A percentile compares a stretch with the other conserved stretches of the same genome.
Evolutionary conservation across 92 coral and sea anemone species (phyloP).

Genomic region (Phenganax marumi): DNA sequence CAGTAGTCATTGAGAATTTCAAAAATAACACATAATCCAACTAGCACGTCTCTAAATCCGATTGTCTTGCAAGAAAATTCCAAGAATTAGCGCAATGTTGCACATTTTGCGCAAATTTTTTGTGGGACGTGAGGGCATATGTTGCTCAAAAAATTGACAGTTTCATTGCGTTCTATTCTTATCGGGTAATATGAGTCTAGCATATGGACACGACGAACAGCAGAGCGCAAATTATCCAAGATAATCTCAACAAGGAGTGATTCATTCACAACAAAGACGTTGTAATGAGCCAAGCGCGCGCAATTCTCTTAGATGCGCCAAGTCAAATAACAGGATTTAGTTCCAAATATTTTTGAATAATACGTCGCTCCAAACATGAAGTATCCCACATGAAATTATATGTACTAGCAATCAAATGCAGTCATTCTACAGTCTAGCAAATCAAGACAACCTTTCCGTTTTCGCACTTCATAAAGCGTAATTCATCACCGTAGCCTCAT

Average conservation of each 20-base stretch:
- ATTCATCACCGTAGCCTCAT: neutral
- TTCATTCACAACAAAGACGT: conserved; percentile 13
- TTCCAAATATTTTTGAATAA: conserved; percentile 26
- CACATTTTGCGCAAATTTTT: neutral
- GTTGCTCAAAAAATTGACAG: neutral
- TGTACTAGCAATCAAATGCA: neutral
- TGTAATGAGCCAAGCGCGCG: neutral
- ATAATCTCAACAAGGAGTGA: conserved; percentile 18
- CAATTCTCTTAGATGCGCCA: neutral
- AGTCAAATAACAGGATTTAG: neutral
- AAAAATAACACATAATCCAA: neutral
- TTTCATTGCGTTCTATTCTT: conserved; percentile 26
- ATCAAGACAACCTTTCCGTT: neutral
- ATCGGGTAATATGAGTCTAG: conserved; percentile 15
- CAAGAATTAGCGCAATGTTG: neutral
- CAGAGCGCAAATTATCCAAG: neutral
- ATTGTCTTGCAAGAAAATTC: conserved; percentile 9
- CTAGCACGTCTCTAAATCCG: conserved; percentile 5
- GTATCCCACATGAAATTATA: neutral
- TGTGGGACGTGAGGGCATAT: neutral
- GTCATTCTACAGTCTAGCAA: neutral
- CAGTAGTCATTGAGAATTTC: neutral
- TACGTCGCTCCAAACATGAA: neutral
- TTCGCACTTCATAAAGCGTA: conserved; percentile 6
- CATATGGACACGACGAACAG: conserved; percentile 11